Base-by-base conservation (phyloP, 2,888 invertebrate genomes). In the Rapana venosa region DNA sequence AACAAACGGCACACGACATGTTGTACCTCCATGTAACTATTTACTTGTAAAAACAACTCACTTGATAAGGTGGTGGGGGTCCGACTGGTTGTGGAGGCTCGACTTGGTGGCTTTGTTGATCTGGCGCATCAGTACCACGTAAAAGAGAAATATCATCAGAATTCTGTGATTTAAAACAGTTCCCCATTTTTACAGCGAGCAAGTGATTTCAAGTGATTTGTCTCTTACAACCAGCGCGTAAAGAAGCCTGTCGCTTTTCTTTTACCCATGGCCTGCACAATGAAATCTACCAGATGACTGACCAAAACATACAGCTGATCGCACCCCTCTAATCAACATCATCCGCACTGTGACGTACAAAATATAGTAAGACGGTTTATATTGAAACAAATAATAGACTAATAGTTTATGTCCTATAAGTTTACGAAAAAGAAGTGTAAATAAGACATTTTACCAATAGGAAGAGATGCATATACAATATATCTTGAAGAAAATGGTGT, bases 141-240 rank as follows among this genome's bases (percentile, higher is more conserved):
- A 96, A 93, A 81, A 96, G 93, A 47, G 96, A 96, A 91, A 96
- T 96, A 93, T 96, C 96, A 93, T 96, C 96, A 58, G 95, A 94
- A 90, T 95, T 95, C 74, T 96, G 96, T 35, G 95, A 95, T 92
- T 96, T 96, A 61, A 96, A 94, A 94, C 96, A 96, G 93, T 96
- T 96, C n/a, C 96, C 96, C 96, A 87, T 84, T 77, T 47, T 35
- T 87, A 58, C 17, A 58, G 58, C 30, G 13, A 79, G 22, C 74
- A 81, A 58, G 26, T 56, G 35, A 11, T 70, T 58, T 15, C 86
- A 83, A 81, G 86, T 87, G 32, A 32, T 61, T 83, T 79, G 61
- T 87, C 32, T 84, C 70, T 88, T 35, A 88, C 88, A 88, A 47
- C 32, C 26, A 36, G 83, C 85, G 56, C 30, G 83, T 70, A 56